Base-by-base conservation (phyloP, 2,888 invertebrate species). In the Limenitis camilla region DNA sequence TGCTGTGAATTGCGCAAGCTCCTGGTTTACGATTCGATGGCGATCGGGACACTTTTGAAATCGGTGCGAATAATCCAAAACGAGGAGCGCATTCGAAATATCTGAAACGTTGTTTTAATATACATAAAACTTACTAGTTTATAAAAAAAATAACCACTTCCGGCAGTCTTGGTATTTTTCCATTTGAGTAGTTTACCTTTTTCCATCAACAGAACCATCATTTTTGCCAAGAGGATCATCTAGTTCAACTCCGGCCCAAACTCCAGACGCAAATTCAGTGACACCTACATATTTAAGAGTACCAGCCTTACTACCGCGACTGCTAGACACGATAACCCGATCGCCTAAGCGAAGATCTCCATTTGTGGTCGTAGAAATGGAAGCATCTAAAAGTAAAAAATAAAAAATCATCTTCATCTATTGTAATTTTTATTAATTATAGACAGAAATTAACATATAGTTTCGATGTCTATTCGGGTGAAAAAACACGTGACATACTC, bases 201-300 rank as follows among this genome's bases (percentile, higher is more conserved):
- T 93, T 50, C 96, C 97, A 61, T 93, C 95, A 32, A 98, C 96
- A 45, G 95, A 92, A 53, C 99, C 98, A 73, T 99, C 97, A 79
- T 99, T 98, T 84, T 98, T 98, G 49, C 99, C 99, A 55, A 93
- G 85, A 1, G 96, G 93, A 61, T 97, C 96, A 74, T 98, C 97
- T 63, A 99, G 88, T 78, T 98, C 97, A 19, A 99, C 94, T 28
- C 98, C 98, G 58, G 95, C 97, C 98, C 98, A 98, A 64, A 96
- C 92, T 33, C 98, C 98, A 33, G 92, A 80, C 1, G 98, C 97
- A 78, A 98, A 98, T 68, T 96, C 94, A 32, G 98, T 95, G 46
- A 89, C 85, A 29, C 98, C 98, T 60, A 97, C 90, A 76, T 92
- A 98, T 62, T 93, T 90, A 48, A 98, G 88, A 36, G 93, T 91